Base-by-base conservation (phyloP, 1,140 invertebrate genomes). In the Rhagoletis pomonella region DNA sequence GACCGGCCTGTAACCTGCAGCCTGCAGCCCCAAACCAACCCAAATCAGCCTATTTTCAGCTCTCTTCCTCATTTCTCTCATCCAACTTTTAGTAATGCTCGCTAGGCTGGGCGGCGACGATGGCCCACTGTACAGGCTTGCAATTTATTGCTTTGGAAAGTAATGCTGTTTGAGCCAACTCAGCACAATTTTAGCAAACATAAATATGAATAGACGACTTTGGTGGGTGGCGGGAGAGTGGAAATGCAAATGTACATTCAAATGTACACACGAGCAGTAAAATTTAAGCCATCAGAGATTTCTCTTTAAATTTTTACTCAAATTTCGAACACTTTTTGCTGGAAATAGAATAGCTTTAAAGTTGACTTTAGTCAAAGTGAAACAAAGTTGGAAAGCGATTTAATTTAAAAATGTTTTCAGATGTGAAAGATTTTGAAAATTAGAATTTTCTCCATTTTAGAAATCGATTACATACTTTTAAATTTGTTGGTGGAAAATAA, bases 241-340 rank as follows among this genome's bases (percentile, higher is more conserved):
- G 42, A 7, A 73, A 12, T 73, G 14, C 67, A 7, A 44, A 17
- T 10, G 5, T 55, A 55, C 50, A 55, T 5, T 0, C 50, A 55
- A 1, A 55, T 4, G 50, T 55, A 55, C 50, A 55, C 50, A 73
- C 5, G 14, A 73, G 42, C 44, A 73, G 42, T 73, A 73, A 44
- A 73, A 73, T 73, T 73, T 73, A 47, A 73, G 42, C 12, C 4
- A 73, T 73, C 42, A 73, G 44, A 44, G 64, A 73, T 42, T 73
- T 73, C 12, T 14, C 67, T 73, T 73, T 73, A 73, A 73, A 3
- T 73, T 73, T 44, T 67, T 4, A 67, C 29, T 14, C 2, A 17
- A 73, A 47, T 6, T 73, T 73, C 4, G 0, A 17, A 12, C 39
- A 69, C 42, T 12, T 69, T 69, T 29, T 10, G 39, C 0, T 14